These are phyloP conservation scores for Parapristionchus giblindavisi DNA, from an alignment of 2,888 invertebrate genomes.

Conservation along the genomic window DNA sequence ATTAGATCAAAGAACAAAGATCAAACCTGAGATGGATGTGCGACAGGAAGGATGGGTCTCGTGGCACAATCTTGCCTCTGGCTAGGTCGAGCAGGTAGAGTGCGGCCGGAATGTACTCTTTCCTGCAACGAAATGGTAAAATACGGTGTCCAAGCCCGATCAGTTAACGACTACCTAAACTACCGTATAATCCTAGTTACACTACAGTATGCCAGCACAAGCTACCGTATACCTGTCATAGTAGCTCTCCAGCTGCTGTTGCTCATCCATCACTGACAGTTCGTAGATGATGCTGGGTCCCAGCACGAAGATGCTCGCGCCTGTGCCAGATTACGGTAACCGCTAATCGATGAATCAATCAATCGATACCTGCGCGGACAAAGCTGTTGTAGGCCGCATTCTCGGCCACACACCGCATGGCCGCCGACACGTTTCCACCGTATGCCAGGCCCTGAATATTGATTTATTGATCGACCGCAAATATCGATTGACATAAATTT, in stretches of 20 bases:
- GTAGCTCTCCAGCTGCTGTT: constrained; percentile 57
- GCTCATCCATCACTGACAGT: constrained; percentile 45
- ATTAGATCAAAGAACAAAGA: neutral
- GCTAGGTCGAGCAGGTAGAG: constrained; percentile 51
- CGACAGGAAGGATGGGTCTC: constrained; percentile 23
- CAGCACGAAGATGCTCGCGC: constrained; percentile 14
- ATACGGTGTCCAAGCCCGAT: neutral
- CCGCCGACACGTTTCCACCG: constrained; percentile 88
- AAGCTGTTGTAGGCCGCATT: constrained; percentile 39
- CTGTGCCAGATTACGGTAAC: constrained; percentile 15
- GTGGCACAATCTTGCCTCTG: constrained; percentile 29
- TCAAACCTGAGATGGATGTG: constrained; percentile 29
- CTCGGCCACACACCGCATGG: constrained; percentile 75
- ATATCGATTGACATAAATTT: too few species aligned
- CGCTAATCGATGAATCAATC: neutral
- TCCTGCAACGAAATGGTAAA: constrained; percentile 30
- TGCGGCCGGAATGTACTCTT: constrained; percentile 48
- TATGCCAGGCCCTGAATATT: constrained; percentile 81
- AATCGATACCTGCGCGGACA: constrained; percentile 19
- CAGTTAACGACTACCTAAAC: neutral
- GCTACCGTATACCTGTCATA: constrained; percentile 44
- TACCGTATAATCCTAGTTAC: neutral
- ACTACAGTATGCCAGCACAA: neutral
- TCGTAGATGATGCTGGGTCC: constrained; percentile 27
- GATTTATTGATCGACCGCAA: constrained; percentile 18